Conservation (phyloP, 1,140 invertebrate species). For the Rhagoletis zephyria region DNA sequence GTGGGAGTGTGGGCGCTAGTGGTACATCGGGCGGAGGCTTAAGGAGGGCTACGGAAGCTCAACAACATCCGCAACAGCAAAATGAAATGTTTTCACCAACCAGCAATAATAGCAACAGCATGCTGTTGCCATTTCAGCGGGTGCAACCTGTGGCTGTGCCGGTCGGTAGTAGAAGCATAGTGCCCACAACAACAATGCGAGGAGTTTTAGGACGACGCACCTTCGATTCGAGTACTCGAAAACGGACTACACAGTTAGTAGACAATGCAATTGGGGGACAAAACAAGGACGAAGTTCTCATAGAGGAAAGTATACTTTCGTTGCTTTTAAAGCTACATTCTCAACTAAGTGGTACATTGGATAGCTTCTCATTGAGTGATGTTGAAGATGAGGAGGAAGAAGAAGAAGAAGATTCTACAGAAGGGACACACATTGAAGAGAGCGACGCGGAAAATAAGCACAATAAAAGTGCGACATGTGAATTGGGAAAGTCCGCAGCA, state of each 20-base stretch:
- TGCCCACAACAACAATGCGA: conserved; percentile 64
- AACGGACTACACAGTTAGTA: conserved; percentile 62
- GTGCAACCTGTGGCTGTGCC: conserved; percentile 71
- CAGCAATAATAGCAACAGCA: conserved; percentile 65
- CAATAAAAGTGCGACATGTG: neutral
- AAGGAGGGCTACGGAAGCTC: neutral
- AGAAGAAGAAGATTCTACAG: conserved; percentile 51
- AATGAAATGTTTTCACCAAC: conserved; percentile 72
- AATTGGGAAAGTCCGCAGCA: conserved; percentile 30
- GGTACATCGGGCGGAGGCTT: conserved; percentile 38
- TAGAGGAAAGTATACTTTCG: conserved; percentile 93
- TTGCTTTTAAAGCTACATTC: conserved; percentile 93
- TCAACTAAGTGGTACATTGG: conserved; percentile 86
- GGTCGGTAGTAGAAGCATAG: conserved; percentile 69
- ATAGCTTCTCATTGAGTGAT: conserved; percentile 80
- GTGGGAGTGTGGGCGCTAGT: conserved; percentile 6
- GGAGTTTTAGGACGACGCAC: conserved; percentile 58
- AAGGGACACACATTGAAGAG: neutral
- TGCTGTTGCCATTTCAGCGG: conserved; percentile 71
- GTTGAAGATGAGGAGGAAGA: conserved; percentile 63
- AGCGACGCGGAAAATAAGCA: neutral
- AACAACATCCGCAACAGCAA: conserved; percentile 54
- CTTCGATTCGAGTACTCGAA: conserved; percentile 63
- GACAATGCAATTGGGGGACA: conserved; percentile 67
- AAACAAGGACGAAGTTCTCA: conserved; percentile 76